Evolutionary conservation across 2,888 invertebrate species (phyloP), one percentile per base, ranked within the genome.

Genomic region (Leptinotarsa tumamoca): DNA sequence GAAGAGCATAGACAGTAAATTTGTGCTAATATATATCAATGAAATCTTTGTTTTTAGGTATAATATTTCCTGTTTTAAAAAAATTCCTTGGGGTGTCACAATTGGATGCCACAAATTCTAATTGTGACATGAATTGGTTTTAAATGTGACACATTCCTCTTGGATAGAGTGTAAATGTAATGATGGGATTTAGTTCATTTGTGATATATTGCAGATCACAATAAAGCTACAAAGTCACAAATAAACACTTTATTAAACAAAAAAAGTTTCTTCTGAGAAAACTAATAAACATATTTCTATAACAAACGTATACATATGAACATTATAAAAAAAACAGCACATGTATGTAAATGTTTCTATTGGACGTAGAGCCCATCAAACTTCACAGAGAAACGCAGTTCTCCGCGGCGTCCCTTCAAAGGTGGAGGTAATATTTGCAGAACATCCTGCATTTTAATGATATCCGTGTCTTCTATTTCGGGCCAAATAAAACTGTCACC

Each of bases 361-460:
- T 56, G 56, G n/a, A 56, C 56, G n/a, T 56, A n/a, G 15, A 56
- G 56, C n/a, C 56, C 56, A 21, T 56, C 56, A 56, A 56, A 56
- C 21, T 56, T 56, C 10, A 56, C 18, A 56, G 56, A 18, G n/a
- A 56, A 56, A n/a, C n/a, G 18, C n/a, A 56, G n/a, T 56, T 56
- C 56, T n/a, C 56, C 21, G 4, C 56, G 56, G n/a, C 56, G 56
- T 56, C 21, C 56, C n/a, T 56, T 18, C n/a, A n/a, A n/a, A 18
- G 56, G 21, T n/a, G 56, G n/a, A 13, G 56, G 56, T n/a, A 56
- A 18, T n/a, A 56, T 56, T 56, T 18, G 56, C 10, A 56, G 56
- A 17, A 56, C 56, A 56, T 56, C 56, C 4, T 56, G n/a, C n/a
- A n/a, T 56, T 10, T 56, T 56, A 18, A 56, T 56, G 10, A 18